Conservation (phyloP, 2,113 vertebrate genomes). For the Trogon melanurus region DNA sequence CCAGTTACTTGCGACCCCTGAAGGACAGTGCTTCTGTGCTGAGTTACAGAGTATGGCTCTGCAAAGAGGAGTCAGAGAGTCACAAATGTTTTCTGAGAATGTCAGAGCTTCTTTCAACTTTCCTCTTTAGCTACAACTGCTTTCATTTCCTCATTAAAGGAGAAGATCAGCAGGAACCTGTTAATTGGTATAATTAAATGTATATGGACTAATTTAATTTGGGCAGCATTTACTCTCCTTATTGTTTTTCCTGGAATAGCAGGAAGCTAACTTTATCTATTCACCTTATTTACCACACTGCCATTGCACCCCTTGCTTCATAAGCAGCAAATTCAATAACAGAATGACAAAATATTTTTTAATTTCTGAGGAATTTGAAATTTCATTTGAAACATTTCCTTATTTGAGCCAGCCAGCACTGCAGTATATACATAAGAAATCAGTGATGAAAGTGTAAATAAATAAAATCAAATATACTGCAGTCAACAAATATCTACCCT, state of each 20-base stretch:
- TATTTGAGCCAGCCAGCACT: not conserved
- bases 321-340: not conserved
- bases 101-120: not conserved
- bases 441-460: not conserved
- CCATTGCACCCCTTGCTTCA: not conserved
- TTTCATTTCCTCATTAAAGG: slow-evolving; percentile 13
- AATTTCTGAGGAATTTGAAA: not conserved
- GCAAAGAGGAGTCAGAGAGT: not conserved
- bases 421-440: not conserved
- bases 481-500: fast-evolving
- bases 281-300: not conserved
- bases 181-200: not conserved
- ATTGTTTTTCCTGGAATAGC: not conserved
- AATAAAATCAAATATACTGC: not conserved
- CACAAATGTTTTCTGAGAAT: not conserved
- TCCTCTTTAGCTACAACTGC: not conserved
- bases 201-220: not conserved
- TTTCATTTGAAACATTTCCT: not conserved
- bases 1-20: not conserved
- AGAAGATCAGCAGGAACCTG: not conserved
- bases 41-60: not conserved
- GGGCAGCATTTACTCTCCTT: not conserved
- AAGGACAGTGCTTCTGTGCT: not conserved
- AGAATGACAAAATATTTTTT: not conserved
- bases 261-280: not conserved